Base-by-base conservation (phyloP, 2,888 invertebrate genomes). In the Melinopterus prodromus region DNA sequence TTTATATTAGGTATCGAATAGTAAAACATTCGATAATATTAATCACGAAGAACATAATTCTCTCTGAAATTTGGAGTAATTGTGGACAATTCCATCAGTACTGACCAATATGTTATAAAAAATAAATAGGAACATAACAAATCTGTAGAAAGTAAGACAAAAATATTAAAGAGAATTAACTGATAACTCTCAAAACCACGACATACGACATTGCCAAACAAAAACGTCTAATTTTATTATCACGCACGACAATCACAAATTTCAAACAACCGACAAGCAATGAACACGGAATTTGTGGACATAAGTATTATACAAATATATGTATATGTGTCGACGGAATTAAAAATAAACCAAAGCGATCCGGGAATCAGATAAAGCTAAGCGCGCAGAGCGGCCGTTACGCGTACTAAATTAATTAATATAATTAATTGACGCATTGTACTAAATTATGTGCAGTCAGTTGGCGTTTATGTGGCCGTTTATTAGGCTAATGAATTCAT, bases 281-380 rank as follows among this genome's bases (percentile, higher is more conserved):
- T 53, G 53, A 53, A 53, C 53, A 53, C 53, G 53, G 5, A 53
- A 53, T 53, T 53, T 53, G 53, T 53, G 53, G 53, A 53, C 53
- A 53, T 7, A 53, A 53, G 53, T 26, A 53, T 53, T 53, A 53
- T 53, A 53, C 53, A 53, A 53, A 53, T 53, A 53, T 53, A 53
- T 53, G 53, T 53, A 53, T 53, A 53, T 53, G 53, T 53, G 53
- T 53, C 53, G 53, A 53, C 53, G 12, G 53, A 53, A 53, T 53
- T 53, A 53, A 53, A 53, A 53, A 53, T 53, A 53, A 53, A 53
- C 53, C 53, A 53, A 53, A 53, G 53, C 53, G 53, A 53, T 53
- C 53, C 53, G 53, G 53, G 9, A 7, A 53, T 12, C 7, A 7
- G 53, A 53, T 53, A 53, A 53, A 53, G 12, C 53, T 53, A 53